phyloP scores from a whole-genome alignment of 1,140 invertebrate species.

The Drosophila nasuta region DNA sequence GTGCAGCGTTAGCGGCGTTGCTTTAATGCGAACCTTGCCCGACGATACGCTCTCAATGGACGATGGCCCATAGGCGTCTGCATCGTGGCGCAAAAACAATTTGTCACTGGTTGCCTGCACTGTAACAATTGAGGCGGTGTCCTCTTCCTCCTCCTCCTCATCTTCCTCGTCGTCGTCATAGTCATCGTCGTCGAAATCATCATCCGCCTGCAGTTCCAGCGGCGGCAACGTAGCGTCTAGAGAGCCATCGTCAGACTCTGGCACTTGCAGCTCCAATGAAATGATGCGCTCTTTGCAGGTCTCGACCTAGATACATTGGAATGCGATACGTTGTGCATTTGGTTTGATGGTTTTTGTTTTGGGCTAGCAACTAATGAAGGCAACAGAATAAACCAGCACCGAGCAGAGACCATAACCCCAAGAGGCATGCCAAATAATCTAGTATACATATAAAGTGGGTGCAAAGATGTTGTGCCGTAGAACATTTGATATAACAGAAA shows the following conservation, averaged over 20 bases:
- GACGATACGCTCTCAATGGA: slow-evolving; percentile 77
- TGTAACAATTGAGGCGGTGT: slow-evolving; percentile 83
- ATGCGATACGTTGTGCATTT: slow-evolving; percentile 73
- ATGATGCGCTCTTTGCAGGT: slow-evolving; percentile 95
- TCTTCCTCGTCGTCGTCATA: slow-evolving; percentile 60
- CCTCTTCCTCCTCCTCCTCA: slow-evolving; percentile 75
- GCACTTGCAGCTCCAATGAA: slow-evolving; percentile 89
- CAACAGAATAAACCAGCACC: slow-evolving; percentile 50
- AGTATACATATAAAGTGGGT: slow-evolving; percentile 40
- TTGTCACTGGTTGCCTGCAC: slow-evolving; percentile 80
- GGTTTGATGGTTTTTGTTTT: slow-evolving; percentile 40
- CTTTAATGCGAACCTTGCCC: slow-evolving; percentile 77
- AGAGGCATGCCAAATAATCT: slow-evolving; percentile 33
- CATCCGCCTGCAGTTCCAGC: slow-evolving; percentile 48
- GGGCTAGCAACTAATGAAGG: slow-evolving; percentile 66
- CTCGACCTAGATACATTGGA: slow-evolving; percentile 89
- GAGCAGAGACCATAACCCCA: slow-evolving; percentile 58
- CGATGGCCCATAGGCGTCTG: slow-evolving; percentile 71
- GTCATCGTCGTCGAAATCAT: slow-evolving; percentile 57
- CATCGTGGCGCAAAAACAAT: slow-evolving; percentile 76
- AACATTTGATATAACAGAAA: neutral
- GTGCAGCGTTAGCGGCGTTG: slow-evolving; percentile 68
- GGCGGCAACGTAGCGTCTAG: slow-evolving; percentile 74
- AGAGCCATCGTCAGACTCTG: slow-evolving; percentile 65
- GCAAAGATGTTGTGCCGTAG: slow-evolving; percentile 8